phyloP scores from a whole-genome alignment of 2,797 vertebrate genomes.

The Orientallactaga sibirica region DNA sequence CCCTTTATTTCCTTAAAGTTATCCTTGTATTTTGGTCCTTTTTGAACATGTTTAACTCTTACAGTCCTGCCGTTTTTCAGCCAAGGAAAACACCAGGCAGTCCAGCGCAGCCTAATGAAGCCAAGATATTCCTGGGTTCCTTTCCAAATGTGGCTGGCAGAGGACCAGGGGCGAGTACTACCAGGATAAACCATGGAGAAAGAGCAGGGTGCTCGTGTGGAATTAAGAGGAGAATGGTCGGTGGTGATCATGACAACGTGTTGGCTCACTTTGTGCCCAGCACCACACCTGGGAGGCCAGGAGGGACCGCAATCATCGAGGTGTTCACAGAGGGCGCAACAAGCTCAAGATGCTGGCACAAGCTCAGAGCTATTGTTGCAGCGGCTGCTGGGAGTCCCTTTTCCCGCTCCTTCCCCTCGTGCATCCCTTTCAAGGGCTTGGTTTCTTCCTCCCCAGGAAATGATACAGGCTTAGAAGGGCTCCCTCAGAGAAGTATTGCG shows the following conservation, averaged over 20 bases:
- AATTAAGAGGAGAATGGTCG: background rate
- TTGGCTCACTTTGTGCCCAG: background rate
- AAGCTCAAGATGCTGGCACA: background rate
- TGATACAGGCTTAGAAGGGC: too few relatives aligned
- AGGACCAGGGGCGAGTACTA: background rate
- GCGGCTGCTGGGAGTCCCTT: background rate
- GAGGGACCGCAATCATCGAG: background rate
- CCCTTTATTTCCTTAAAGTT: background rate
- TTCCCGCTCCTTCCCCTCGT: background rate
- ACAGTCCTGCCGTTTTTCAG: background rate
- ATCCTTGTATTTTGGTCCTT: background rate
- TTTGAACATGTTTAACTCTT: conserved; percentile 23
- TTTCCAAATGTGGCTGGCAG: background rate
- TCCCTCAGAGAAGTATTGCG: background rate
- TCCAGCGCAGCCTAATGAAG: background rate
- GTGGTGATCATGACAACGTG: background rate
- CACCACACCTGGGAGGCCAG: background rate
- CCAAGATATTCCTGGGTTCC: background rate
- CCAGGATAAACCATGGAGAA: background rate
- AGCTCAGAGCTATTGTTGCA: background rate
- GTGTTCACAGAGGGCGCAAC: background rate
- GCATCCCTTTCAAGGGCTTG: background rate
- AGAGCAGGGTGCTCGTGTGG: background rate
- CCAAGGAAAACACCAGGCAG: background rate
- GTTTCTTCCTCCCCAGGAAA: background rate